Percentiles rank a stretch among this genome's conserved stretches.
These are phyloP conservation scores for Tangara arthus DNA, from an alignment of 2,797 vertebrate species.

Conservation along the genomic window DNA sequence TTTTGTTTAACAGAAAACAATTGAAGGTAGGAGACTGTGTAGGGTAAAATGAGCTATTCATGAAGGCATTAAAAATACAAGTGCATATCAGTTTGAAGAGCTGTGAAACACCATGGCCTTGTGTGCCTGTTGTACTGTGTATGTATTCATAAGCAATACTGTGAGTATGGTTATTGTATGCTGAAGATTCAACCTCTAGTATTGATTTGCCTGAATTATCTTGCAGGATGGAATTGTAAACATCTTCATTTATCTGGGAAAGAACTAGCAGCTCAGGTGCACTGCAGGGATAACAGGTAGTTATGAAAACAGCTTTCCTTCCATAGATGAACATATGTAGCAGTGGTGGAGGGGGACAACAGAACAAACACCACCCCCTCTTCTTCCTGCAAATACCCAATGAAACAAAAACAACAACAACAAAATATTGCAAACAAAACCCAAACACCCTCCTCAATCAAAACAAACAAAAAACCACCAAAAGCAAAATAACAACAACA, in stretches of 20 bases:
- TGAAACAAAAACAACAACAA: not conserved
- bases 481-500: not conserved
- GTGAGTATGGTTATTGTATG: not conserved
- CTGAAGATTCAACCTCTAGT: not conserved
- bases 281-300: no score
- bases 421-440: no score
- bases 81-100: not conserved
- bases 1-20: not conserved
- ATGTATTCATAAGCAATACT: not conserved
- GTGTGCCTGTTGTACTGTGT: not conserved
- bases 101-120: not conserved
- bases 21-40: not conserved
- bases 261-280: not conserved
- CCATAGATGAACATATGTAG: rapidly evolving
- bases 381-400: not conserved
- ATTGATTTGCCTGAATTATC: not conserved
- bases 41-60: not conserved
- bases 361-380: not conserved
- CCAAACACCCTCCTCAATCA: rapidly evolving
- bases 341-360: not conserved
- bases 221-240: not conserved
- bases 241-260: not conserved
- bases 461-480: no score
- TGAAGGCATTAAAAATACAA: not conserved
- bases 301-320: not conserved